These are phyloP conservation scores for Phyllotreta striolata DNA, from an alignment of 2,888 invertebrate species.

Conservation along the genomic window DNA sequence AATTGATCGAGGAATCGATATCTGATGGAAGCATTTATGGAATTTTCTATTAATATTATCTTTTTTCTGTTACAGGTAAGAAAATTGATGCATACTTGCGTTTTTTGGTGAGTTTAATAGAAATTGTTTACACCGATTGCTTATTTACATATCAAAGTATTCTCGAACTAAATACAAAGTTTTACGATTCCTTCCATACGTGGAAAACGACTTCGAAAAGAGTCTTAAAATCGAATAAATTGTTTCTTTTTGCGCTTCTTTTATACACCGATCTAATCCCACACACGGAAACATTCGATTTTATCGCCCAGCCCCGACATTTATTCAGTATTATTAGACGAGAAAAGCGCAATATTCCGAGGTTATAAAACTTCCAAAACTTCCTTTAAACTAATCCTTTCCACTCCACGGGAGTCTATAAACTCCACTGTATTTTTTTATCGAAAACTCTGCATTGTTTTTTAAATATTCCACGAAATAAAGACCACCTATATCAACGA, in stretches of 20 bases:
- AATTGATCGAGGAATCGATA: too few species aligned
- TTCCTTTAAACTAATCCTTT: conserved; percentile 1
- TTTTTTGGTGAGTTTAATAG: too few species aligned
- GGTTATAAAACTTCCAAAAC: conserved; percentile 8
- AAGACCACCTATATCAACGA: neutral
- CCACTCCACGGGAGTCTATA: conserved; percentile 8
- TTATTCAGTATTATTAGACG: neutral
- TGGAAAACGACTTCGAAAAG: too few species aligned
- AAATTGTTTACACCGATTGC: too few species aligned
- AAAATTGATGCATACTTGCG: too few species aligned
- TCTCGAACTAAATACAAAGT: too few species aligned
- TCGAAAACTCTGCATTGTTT: neutral
- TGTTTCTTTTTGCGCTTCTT: neutral
- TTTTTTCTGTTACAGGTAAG: too few species aligned
- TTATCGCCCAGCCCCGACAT: neutral
- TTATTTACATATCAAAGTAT: too few species aligned
- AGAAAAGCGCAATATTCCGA: neutral
- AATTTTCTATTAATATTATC: too few species aligned
- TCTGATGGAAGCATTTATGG: too few species aligned
- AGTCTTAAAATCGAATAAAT: too few species aligned
- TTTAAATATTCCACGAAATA: neutral
- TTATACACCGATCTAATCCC: neutral
- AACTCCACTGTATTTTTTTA: conserved; percentile 8
- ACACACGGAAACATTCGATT: neutral
- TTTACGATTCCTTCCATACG: too few species aligned